A percentile compares a stretch with the other conserved stretches of the same genome.
Conservation (phyloP, 2,888 invertebrate genomes). For the Synanthedon andrenaeformis region DNA sequence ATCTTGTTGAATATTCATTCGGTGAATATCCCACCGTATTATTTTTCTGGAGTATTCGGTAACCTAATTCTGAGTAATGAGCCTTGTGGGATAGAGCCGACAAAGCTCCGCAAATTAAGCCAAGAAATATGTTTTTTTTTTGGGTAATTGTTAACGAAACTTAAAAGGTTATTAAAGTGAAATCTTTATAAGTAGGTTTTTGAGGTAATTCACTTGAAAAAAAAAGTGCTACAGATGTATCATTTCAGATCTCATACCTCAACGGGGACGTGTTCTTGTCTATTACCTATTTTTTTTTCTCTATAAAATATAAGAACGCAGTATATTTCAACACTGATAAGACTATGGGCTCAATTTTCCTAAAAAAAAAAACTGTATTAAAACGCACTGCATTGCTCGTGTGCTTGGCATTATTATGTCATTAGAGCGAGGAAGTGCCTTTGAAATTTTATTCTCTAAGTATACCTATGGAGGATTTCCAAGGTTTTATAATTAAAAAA, state of each 20-base stretch:
- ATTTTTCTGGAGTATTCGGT: conserved; percentile 41
- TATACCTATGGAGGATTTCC: too few relatives aligned
- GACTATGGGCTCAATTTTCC: conserved; percentile 11
- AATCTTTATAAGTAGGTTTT: not conserved
- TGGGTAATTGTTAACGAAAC: not conserved
- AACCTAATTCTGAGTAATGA: conserved; percentile 55
- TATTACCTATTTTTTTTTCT: conserved; percentile 47
- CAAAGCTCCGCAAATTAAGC: conserved; percentile 32
- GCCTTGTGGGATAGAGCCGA: conserved; percentile 30
- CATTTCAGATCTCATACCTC: conserved; percentile 52
- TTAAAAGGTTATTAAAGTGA: not conserved
- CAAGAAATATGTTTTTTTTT: conserved; percentile 18
- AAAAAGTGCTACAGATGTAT: conserved; percentile 5
- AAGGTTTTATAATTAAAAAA: too few relatives aligned
- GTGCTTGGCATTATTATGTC: too few relatives aligned
- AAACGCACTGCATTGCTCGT: too few relatives aligned
- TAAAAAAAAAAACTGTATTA: too few relatives aligned
- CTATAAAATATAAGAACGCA: conserved; percentile 47
- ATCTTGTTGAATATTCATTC: conserved; percentile 51
- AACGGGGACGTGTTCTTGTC: conserved; percentile 49
- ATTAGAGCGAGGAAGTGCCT: too few relatives aligned
- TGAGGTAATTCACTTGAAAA: not conserved
- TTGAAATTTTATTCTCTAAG: too few relatives aligned
- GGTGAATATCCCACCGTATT: conserved; percentile 36
- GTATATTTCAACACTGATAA: conserved; percentile 33